These are phyloP conservation scores for Gorsachius magnificus DNA, from an alignment of 2,797 vertebrate species.

Conservation along the genomic window DNA sequence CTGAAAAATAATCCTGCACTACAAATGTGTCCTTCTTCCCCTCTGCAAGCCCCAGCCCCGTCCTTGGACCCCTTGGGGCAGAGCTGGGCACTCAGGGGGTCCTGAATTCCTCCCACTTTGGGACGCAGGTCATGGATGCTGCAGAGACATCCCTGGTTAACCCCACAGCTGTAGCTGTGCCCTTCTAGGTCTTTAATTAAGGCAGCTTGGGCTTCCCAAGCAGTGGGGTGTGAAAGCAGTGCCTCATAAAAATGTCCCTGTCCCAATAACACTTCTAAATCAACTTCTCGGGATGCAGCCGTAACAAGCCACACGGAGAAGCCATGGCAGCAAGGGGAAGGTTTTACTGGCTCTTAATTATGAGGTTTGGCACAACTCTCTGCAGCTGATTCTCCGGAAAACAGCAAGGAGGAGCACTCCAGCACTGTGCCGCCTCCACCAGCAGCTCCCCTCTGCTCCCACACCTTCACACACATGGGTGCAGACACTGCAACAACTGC, in stretches of 20 bases:
- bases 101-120: not conserved
- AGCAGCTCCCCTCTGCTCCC: not conserved
- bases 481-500: not conserved
- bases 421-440: not conserved
- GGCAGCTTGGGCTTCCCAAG: not conserved
- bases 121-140: not conserved
- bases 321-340: not conserved
- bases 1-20: not conserved
- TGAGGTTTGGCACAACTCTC: not conserved
- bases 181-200: not conserved
- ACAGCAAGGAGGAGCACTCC: not conserved
- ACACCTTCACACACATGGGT: not conserved
- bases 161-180: not conserved
- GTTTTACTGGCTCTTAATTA: not conserved
- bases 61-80: not conserved
- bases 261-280: conserved; percentile 10
- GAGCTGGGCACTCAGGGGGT: not conserved
- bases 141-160: not conserved
- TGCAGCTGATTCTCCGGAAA: not conserved
- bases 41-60: not conserved
- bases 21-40: not conserved
- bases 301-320: not conserved
- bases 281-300: not conserved
- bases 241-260: not conserved
- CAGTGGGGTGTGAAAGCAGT: not conserved